Conservation (phyloP, 2,888 invertebrate species). For the Eupithecia pulchellata region DNA sequence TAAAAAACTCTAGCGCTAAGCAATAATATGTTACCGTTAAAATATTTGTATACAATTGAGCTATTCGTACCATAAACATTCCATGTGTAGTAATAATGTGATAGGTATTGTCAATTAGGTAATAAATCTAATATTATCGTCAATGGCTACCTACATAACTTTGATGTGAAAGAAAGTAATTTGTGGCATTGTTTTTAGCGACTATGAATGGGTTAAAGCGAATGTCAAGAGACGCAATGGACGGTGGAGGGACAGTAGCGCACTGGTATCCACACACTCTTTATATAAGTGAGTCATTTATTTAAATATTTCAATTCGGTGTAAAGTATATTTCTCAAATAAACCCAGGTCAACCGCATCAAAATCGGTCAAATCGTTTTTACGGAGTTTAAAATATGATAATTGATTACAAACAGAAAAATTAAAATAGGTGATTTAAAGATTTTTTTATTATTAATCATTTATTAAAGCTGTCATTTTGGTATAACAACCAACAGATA, state of each 20-base stretch:
- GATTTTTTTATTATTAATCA: too few relatives aligned
- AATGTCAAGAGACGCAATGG: neutral
- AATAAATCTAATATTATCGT: too few relatives aligned
- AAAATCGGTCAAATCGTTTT: too few relatives aligned
- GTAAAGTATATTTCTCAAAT: neutral
- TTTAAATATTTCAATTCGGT: neutral
- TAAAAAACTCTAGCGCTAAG: neutral
- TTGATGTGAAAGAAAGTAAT: neutral
- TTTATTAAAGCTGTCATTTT: too few relatives aligned
- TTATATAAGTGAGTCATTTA: neutral
- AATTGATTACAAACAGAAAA: too few relatives aligned
- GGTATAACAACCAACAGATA: too few relatives aligned
- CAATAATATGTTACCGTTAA: neutral
- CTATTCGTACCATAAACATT: neutral
- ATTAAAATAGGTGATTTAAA: too few relatives aligned
- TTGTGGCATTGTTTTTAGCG: neutral
- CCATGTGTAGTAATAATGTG: too few relatives aligned
- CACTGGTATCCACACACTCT: slow-evolving; percentile 2
- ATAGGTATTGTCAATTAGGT: too few relatives aligned
- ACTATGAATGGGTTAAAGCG: neutral
- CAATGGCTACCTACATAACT: too few relatives aligned
- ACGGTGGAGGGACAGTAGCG: neutral
- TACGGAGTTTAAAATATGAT: too few relatives aligned
- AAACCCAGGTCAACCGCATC: too few relatives aligned
- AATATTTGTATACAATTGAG: neutral